Percentiles rank a stretch among this genome's conserved stretches.
Conservation (phyloP, 1,140 invertebrate species). For the Danaus melanippus region DNA sequence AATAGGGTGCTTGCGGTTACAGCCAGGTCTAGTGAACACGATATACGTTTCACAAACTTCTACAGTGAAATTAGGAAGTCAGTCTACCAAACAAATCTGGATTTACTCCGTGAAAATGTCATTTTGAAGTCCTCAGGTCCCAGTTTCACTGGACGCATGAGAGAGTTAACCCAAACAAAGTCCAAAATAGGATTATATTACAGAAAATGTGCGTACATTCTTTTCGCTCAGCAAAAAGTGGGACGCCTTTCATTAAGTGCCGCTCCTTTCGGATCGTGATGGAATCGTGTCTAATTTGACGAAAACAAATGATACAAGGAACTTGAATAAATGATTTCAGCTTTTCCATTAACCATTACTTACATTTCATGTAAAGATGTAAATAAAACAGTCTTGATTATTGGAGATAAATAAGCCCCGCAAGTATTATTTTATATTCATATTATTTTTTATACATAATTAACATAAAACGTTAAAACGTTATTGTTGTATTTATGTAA, state of each 20-base stretch:
- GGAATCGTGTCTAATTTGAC: conserved; percentile 53
- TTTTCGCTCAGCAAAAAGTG: conserved; percentile 36
- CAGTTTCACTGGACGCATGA: conserved; percentile 37
- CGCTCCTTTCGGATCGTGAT: conserved; percentile 33
- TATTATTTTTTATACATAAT: too few relatives aligned
- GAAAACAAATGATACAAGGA: conserved; percentile 67
- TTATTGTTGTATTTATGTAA: too few relatives aligned
- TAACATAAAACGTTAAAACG: too few relatives aligned
- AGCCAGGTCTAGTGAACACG: conserved; percentile 57
- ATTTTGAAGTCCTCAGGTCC: conserved; percentile 49
- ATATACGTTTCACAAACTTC: conserved; percentile 68
- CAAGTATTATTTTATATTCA: too few relatives aligned
- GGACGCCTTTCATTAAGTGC: conserved; percentile 30
- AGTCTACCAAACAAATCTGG: conserved; percentile 66
- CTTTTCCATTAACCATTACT: conserved; percentile 54
- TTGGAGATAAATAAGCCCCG: too few relatives aligned
- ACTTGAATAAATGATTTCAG: conserved; percentile 62
- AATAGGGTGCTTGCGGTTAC: conserved; percentile 59
- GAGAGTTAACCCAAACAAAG: conserved; percentile 43
- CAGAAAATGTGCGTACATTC: conserved; percentile 53
- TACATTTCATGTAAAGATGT: conserved; percentile 32
- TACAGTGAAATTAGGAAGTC: conserved; percentile 65
- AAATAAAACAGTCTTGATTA: conserved; percentile 10
- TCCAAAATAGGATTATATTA: conserved; percentile 53
- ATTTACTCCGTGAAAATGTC: conserved; percentile 62